Evolutionary conservation across 37 sponge, comb jelly and placozoan genomes (phyloP).

Genomic region (Amphimedon queenslandica): DNA sequence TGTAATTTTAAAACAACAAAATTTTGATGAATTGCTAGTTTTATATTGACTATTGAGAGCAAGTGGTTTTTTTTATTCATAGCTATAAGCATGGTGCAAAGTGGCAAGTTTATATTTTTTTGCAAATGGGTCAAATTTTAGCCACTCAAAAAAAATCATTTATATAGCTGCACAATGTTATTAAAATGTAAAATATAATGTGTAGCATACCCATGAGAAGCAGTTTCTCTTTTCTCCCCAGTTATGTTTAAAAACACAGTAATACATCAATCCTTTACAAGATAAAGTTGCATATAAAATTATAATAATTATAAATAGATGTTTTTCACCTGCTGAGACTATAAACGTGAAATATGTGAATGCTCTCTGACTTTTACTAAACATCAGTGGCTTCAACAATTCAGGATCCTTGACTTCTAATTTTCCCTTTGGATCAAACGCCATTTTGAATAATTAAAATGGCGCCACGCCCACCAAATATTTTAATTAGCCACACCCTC

Average conservation of each 20-base stretch:
- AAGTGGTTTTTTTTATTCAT: too few relatives aligned
- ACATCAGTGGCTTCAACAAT: background rate
- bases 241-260: constrained; percentile 41
- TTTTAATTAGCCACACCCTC: too few relatives aligned
- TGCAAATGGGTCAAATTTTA: too few relatives aligned
- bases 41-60: too few relatives aligned
- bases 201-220: constrained; percentile 42
- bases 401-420: background rate
- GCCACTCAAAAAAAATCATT: too few relatives aligned
- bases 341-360: background rate
- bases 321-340: constrained; percentile 17
- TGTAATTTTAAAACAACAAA: too few relatives aligned
- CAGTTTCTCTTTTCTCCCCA: constrained; percentile 39
- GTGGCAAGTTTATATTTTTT: too few relatives aligned
- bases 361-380: background rate
- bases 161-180: background rate
- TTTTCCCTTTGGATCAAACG: background rate
- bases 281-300: background rate
- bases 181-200: background rate
- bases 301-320: too few relatives aligned
- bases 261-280: constrained; percentile 28
- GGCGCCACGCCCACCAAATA: too few relatives aligned
- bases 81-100: too few relatives aligned
- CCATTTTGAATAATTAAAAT: background rate
- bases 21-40: too few relatives aligned